Evolutionary conservation across 2,113 vertebrate genomes (phyloP), one percentile per base, ranked within the genome.

Genomic region (Phyllostomus hastatus): DNA sequence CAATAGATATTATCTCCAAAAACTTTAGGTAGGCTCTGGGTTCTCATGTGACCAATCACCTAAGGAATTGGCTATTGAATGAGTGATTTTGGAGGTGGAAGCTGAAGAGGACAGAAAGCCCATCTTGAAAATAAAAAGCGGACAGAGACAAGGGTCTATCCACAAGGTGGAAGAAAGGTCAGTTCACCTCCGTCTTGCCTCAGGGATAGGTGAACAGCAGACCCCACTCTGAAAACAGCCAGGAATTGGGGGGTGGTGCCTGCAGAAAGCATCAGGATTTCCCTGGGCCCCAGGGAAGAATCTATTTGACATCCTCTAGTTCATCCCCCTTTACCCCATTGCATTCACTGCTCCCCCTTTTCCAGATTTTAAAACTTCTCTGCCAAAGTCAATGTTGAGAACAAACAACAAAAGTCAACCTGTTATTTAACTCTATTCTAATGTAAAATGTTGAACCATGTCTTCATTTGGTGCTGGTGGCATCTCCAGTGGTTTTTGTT

Each of bases 1-100:
- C 50, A 96, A 72, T 92, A 83, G 66, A 88, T 33, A 22, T 7
- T 54, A 90, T 95, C 83, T 35, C 76, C 15, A 28, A 31, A 64
- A 61, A 15, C 17, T 52, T 43, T 59, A 2, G 12, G n/a, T 31
- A 69, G 67, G 35, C 84, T 50, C n/a, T 43, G 20, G 28, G 38
- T 38, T 76, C 80, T 87, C 16, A 41, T 2, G 90, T 72, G 52
- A 59, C 54, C 20, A 87, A 76, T 19, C 73, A 85, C 33, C 80
- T 83, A 46, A 84, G 52, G 50, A 75, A 69, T 4, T 46, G 46
- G 73, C 16, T 76, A 92, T 14, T 41, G 72, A 90, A 38, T 88
- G n/a, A 93, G 28, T 33, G 31, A 83, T 24, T 10, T 57, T 15
- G 12, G 24, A 54, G 2, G 5, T 0, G 2, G 67, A 0, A 11